Evolutionary conservation across 1,140 invertebrate species (phyloP).

Genomic region (Brachionus angularis): DNA sequence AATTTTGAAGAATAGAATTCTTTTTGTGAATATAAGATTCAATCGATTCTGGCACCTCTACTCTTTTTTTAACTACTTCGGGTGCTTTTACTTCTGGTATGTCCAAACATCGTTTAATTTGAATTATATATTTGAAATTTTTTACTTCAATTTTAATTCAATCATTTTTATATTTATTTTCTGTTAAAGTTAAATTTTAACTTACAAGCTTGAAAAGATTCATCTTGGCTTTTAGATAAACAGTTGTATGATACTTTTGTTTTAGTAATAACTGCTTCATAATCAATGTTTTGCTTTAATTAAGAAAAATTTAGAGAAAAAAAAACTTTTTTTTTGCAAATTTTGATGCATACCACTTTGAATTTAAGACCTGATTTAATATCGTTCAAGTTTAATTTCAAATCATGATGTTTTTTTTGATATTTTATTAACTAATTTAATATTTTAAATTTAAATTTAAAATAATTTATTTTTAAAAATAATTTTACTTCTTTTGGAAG

Average conservation of each 20-base stretch:
- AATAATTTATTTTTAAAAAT: background rate
- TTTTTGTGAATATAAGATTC: slow-evolving; percentile 21
- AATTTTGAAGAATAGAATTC: no score
- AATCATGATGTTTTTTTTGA: slow-evolving; percentile 2
- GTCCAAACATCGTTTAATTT: slow-evolving; percentile 14
- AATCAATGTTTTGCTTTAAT: slow-evolving; percentile 2
- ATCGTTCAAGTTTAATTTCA: slow-evolving; percentile 22
- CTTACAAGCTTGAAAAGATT: slow-evolving; percentile 24
- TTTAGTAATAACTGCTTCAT: background rate
- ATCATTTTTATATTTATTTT: no score
- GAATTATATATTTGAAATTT: slow-evolving; percentile 29
- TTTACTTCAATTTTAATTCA: slow-evolving; percentile 2
- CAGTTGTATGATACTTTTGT: slow-evolving; percentile 25
- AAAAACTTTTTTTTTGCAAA: background rate
- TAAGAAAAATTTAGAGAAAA: background rate
- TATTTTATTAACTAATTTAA: background rate
- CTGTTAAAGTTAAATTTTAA: no score
- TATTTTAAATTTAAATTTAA: background rate
- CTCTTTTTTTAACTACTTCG: background rate
- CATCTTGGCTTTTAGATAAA: background rate
- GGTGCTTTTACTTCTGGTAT: slow-evolving; percentile 23
- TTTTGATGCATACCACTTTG: background rate
- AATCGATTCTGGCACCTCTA: background rate
- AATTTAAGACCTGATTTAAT: slow-evolving; percentile 19
- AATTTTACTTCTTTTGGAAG: slow-evolving; percentile 39